Base-by-base conservation (phyloP, 2,113 vertebrate genomes). In the Mormoops blainvillei region DNA sequence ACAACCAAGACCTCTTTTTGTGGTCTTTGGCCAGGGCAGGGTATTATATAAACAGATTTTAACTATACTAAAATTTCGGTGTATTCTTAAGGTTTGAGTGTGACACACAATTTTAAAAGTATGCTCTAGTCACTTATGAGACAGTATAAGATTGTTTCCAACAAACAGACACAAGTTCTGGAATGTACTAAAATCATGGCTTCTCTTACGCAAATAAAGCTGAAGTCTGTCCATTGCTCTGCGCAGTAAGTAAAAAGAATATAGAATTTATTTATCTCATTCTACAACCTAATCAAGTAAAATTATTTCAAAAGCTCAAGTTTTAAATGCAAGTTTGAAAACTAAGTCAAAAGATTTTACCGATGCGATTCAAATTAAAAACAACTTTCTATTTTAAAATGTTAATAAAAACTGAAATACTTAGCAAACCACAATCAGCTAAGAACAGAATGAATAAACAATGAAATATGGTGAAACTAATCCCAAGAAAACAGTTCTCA, bases 391-490 rank as follows among this genome's bases (percentile, higher is more conserved):
- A 94, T 67, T 4, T 20, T 16, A 96, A 95, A 93, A 89, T 68
- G 94, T 95, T 96, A 97, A 97, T 48, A 78, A 92, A 97, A 90
- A 86, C 5, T 71, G 73, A 96, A 87, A 28, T 63, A 96, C 88
- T 96, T 94, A 84, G 65, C 33, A 97, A 97, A 96, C 38, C 87
- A 84, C 56, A 41, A 48, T 77, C 43, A 77, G 67, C 94, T 97
- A 87, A 95, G 87, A 87, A 84, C 7, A 95, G 85, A 97, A 95
- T 86, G 61, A 95, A 94, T 87, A 90, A 87, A 95, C 89, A 98
- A 97, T 83, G 85, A 95, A 91, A 84, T 74, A 45, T 19, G 87
- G 94, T 93, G 91, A 98, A 96, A 98, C 80, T 95, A 96, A 98
- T 97, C 82, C 94, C 96, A 90, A 89, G 92, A 95, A 98, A 94